Conservation (phyloP, 2,113 vertebrate species). For the Calidris pygmaea region DNA sequence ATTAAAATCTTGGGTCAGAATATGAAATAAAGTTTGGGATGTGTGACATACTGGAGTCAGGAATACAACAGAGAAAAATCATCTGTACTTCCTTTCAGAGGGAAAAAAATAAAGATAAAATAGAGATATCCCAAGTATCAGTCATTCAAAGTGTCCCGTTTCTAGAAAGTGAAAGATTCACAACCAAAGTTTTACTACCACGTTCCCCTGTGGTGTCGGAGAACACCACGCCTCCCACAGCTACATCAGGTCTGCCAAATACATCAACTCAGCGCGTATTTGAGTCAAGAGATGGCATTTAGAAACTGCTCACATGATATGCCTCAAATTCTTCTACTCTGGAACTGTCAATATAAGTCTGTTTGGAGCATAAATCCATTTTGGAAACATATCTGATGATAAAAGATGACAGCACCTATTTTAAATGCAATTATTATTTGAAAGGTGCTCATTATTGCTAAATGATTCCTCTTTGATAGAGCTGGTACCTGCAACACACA, state of each 20-base stretch:
- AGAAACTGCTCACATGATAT: neutral
- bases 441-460: constrained; percentile 54
- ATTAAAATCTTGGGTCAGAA: neutral
- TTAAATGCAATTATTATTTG: constrained; percentile 40
- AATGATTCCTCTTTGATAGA: neutral
- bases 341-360: neutral
- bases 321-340: neutral
- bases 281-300: neutral
- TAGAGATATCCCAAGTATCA: neutral
- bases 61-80: neutral
- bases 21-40: neutral
- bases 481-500: neutral
- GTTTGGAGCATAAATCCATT: neutral
- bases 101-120: neutral
- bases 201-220: neutral
- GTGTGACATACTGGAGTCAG: neutral
- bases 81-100: neutral
- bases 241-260: neutral
- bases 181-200: neutral
- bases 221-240: neutral
- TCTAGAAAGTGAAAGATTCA: neutral
- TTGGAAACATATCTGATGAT: neutral
- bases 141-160: neutral
- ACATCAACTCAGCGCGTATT: neutral
- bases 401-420: constrained; percentile 39